Conservation (phyloP, 2,113 vertebrate genomes). For the Macaca nemestrina region DNA sequence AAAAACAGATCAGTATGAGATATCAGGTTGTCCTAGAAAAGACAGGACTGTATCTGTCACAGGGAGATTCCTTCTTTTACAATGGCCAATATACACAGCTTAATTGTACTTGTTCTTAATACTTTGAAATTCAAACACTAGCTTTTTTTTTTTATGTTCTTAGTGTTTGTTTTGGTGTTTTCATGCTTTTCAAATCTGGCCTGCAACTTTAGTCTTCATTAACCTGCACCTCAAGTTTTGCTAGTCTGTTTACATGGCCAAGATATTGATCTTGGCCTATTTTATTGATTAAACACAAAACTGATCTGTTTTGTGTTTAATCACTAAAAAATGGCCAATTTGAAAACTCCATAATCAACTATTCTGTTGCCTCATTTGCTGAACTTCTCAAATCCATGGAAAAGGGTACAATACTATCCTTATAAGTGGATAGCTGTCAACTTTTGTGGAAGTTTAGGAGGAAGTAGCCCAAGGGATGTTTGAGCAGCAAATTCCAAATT, state of each 20-base stretch:
- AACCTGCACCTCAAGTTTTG: not conserved
- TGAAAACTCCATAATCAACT: not conserved
- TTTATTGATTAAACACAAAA: not conserved
- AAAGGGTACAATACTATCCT: not conserved
- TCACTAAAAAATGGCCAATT: not conserved
- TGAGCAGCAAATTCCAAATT: conserved; percentile 27
- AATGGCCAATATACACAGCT: not conserved
- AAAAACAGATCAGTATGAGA: not conserved
- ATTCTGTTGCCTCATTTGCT: not conserved
- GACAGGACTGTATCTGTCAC: not conserved
- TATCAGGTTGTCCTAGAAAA: not conserved
- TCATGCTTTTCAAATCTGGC: not conserved
- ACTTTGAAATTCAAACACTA: not conserved
- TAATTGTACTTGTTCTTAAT: not conserved
- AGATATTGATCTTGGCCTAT: not conserved
- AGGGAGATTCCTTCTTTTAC: not conserved
- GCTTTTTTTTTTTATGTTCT: not conserved
- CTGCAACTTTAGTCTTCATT: not conserved
- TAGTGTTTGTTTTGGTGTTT: not conserved
- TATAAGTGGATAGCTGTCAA: not conserved
- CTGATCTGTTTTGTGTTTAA: not conserved
- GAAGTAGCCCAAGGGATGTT: not conserved
- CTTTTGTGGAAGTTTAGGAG: not conserved
- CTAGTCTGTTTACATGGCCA: not conserved
- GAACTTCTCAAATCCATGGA: conserved; percentile 3